Conservation (phyloP, 2,113 vertebrate genomes). For the Felis catus region DNA sequence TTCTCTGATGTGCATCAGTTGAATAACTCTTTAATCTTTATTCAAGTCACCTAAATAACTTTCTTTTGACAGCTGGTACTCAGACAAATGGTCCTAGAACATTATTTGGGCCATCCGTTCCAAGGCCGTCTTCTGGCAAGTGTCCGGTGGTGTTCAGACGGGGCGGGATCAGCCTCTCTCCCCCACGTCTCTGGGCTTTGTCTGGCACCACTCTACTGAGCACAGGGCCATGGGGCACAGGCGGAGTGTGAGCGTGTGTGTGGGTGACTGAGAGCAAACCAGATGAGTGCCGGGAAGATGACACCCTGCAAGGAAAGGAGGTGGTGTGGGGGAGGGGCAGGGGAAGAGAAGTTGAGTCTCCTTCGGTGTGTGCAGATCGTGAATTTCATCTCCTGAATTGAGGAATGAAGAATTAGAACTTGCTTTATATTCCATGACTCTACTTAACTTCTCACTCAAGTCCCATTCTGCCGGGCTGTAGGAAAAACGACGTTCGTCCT, state of each 20-base stretch:
- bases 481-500: background rate
- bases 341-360: background rate
- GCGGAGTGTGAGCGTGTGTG: background rate
- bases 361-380: background rate
- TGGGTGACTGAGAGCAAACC: background rate
- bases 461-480: background rate
- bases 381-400: background rate
- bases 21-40: background rate
- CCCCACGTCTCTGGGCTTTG: fast-evolving
- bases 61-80: background rate
- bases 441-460: background rate
- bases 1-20: background rate
- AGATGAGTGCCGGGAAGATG: fast-evolving
- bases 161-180: background rate
- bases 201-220: background rate
- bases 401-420: background rate
- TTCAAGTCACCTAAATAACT: background rate
- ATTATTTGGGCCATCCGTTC: background rate
- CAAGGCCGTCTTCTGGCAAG: background rate
- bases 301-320: background rate
- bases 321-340: background rate
- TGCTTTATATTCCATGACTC: background rate
- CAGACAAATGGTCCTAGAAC: background rate
- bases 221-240: background rate
- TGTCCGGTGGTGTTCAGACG: background rate